Evolutionary conservation across 2,888 invertebrate genomes (phyloP).

Genomic region (Zelleria hepariella): DNA sequence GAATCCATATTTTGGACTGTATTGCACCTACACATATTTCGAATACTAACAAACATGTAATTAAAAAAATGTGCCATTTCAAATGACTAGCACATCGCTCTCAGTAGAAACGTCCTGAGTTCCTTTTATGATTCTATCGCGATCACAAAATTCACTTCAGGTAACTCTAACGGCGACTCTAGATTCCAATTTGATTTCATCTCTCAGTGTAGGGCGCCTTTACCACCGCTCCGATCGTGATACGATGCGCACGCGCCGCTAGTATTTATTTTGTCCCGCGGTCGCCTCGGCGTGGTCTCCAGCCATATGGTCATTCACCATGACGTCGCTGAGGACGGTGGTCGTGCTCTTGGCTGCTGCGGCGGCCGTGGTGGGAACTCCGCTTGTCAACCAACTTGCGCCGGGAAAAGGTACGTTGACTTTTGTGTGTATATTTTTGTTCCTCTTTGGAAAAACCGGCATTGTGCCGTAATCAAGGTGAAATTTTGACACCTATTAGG

Average conservation of each 20-base stretch:
- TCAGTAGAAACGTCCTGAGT: too few relatives aligned
- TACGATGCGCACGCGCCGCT: conserved; percentile 29
- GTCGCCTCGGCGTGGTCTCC: conserved; percentile 8
- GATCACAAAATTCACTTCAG: too few relatives aligned
- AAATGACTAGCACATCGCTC: too few relatives aligned
- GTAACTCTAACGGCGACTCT: too few relatives aligned
- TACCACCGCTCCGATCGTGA: conserved; percentile 12
- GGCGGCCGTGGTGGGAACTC: conserved; percentile 33
- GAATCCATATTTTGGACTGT: too few relatives aligned
- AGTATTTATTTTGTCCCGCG: background rate
- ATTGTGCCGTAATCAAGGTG: too few relatives aligned
- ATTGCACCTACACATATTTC: too few relatives aligned
- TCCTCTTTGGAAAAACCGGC: background rate
- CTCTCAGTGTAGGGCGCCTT: background rate
- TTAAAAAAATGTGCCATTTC: too few relatives aligned
- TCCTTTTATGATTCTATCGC: too few relatives aligned
- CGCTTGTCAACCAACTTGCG: conserved; percentile 47
- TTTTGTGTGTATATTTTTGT: background rate
- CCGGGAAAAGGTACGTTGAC: conserved; percentile 46
- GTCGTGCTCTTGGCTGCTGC: conserved; percentile 39
- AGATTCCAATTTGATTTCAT: background rate
- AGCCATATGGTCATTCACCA: conserved; percentile 38
- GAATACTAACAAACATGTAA: too few relatives aligned
- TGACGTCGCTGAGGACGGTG: conserved; percentile 45
- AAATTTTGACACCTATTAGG: too few relatives aligned